These are phyloP conservation scores for Channa maculata DNA, from an alignment of 2,113 vertebrate species.

Conservation along the genomic window DNA sequence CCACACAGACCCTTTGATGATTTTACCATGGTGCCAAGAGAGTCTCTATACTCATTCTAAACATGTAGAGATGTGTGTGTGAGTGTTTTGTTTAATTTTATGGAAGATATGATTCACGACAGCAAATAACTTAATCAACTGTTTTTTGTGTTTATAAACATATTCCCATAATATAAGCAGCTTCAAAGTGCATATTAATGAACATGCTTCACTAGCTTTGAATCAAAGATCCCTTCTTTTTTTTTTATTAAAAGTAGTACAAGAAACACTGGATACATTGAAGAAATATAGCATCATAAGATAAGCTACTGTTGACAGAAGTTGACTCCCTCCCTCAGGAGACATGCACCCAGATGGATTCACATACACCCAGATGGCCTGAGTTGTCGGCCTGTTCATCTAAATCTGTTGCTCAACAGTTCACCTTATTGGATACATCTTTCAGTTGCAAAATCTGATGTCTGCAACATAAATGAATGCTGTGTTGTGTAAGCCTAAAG, in stretches of 20 bases:
- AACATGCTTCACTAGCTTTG: slow-evolving; percentile 2
- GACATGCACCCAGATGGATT: slow-evolving; percentile 67
- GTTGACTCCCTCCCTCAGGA: slow-evolving; percentile 60
- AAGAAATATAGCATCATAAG: slow-evolving; percentile 30
- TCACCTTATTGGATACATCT: slow-evolving; percentile 40
- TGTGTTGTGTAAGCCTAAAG: slow-evolving; percentile 7
- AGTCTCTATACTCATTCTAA: slow-evolving; percentile 48
- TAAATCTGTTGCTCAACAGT: slow-evolving; percentile 53
- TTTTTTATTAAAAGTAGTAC: slow-evolving; percentile 19
- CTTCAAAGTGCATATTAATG: slow-evolving; percentile 42
- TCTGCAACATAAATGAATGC: slow-evolving; percentile 21
- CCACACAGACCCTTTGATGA: slow-evolving; percentile 62
- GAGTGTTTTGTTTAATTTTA: slow-evolving; percentile 28
- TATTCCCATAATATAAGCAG: slow-evolving; percentile 39
- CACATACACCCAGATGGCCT: slow-evolving; percentile 66
- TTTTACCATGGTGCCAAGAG: slow-evolving; percentile 61
- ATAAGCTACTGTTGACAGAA: slow-evolving; percentile 46
- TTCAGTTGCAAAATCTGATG: slow-evolving; percentile 18
- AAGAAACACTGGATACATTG: slow-evolving; percentile 16
- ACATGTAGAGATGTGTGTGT: slow-evolving; percentile 43
- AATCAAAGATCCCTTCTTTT: slow-evolving; percentile 8
- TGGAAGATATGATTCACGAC: slow-evolving; percentile 54
- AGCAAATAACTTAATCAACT: slow-evolving; percentile 58
- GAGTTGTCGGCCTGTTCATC: slow-evolving; percentile 53
- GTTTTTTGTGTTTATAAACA: slow-evolving; percentile 47